Evolutionary conservation across 2,797 vertebrate species (phyloP), one percentile per base, ranked within the genome.

Genomic region (Macropodus opercularis): DNA sequence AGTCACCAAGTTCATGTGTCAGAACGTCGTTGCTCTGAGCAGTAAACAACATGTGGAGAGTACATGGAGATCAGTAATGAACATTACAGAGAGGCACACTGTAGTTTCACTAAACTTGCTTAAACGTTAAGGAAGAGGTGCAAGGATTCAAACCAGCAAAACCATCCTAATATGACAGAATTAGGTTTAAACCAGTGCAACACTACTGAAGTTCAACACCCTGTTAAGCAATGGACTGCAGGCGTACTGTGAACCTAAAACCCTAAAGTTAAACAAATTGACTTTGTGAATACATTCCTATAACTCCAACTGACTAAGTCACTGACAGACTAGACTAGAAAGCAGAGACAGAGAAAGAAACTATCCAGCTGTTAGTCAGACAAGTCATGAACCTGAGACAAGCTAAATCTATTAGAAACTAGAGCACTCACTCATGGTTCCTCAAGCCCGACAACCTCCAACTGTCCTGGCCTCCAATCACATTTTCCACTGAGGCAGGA

Each of bases 341-440:
- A 35, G 64, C 40, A 74, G 55, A 53, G 23, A 72, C 8, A 66
- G 29, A 12, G 24, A 42, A 13, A 9, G 2, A 40, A 27, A 1
- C 27, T 27, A 10, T 19, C 50, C 44, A 63, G 67, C 63, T 62
- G 61, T 81, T 35, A 48, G 36, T 34, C 48, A 53, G 4, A 36
- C 63, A 24, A 12, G 4, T 39, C 46, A 23, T 34, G 55, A 72
- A 60, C 36, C 14, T 63, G 24, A 48, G 15, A 63, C 5, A 41
- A 44, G 54, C 35, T 12, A 6, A 61, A 75, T 50, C 15, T 34
- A 29, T 41, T 24, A 57, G 47, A 69, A 56, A 51, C n/a, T 19
- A 13, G 56, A 10, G 52, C 93, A 94, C 89, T 90, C 87, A 93
- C 84, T 92, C 92, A 94, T 94, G 85, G 75, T 91, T 88, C 77